phyloP scores from a whole-genome alignment of 2,797 vertebrate species.

The Simalia tracyae region DNA sequence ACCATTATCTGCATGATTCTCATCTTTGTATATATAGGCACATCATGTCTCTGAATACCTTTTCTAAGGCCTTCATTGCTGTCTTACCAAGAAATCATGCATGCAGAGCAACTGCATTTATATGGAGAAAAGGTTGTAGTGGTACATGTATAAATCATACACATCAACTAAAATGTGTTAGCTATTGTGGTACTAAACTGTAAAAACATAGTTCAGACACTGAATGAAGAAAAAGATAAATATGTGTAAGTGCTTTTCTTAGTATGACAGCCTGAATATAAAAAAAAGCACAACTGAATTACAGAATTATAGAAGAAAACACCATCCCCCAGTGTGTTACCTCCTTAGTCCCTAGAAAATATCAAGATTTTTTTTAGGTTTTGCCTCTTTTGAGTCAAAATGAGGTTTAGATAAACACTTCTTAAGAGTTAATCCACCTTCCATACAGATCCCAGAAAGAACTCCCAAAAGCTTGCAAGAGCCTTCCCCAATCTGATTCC shows the following conservation, averaged over 20 bases:
- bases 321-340: neutral
- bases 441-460: too few species aligned
- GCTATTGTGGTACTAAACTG: neutral
- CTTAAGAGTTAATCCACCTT: too few species aligned
- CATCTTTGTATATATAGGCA: too few species aligned
- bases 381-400: neutral
- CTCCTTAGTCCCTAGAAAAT: neutral
- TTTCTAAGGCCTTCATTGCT: too few species aligned
- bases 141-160: too few species aligned
- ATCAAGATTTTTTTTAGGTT: neutral
- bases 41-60: too few species aligned
- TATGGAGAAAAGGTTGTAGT: too few species aligned
- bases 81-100: too few species aligned
- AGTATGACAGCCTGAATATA: neutral
- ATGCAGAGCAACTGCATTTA: too few species aligned
- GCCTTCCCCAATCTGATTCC: neutral
- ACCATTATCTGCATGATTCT: too few species aligned
- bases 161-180: too few species aligned
- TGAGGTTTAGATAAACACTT: neutral
- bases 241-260: neutral
- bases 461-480: too few species aligned
- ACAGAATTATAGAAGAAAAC: neutral
- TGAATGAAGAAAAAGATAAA: neutral
- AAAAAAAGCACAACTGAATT: neutral
- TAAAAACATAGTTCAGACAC: neutral